Percentiles rank a stretch among this genome's conserved stretches.
These are phyloP conservation scores for Rachycentron canadum DNA, from an alignment of 2,797 vertebrate genomes.

Conservation along the genomic window DNA sequence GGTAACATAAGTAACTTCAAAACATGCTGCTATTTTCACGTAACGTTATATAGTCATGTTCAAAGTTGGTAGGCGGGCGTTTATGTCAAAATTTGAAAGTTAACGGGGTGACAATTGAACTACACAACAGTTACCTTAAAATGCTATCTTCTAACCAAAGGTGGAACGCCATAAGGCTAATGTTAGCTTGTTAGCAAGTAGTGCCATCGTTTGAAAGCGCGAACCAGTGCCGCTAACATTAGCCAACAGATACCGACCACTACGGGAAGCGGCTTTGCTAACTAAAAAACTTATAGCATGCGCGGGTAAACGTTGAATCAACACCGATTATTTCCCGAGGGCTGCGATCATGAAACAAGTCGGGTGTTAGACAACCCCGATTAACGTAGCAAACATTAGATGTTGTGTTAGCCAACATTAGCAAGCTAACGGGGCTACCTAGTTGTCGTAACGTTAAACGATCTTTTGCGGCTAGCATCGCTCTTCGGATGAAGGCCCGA, in stretches of 20 bases:
- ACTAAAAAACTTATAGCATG: background rate
- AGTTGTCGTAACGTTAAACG: slow-evolving; percentile 64
- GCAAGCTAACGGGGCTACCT: slow-evolving; percentile 71
- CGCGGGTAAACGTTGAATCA: no score
- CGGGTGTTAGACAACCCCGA: background rate
- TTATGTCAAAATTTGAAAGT: background rate
- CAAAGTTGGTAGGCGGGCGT: background rate
- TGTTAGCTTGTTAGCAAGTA: slow-evolving; percentile 62
- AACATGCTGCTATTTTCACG: background rate
- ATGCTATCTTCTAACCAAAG: slow-evolving; percentile 42
- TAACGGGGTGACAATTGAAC: slow-evolving; percentile 40
- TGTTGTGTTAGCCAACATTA: slow-evolving; percentile 73
- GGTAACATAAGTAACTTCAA: slow-evolving; percentile 56
- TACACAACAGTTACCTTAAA: slow-evolving; percentile 21
- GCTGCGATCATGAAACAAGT: background rate
- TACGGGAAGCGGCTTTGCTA: slow-evolving; percentile 7
- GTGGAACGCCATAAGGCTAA: slow-evolving; percentile 62
- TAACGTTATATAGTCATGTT: background rate
- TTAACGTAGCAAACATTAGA: slow-evolving; percentile 32
- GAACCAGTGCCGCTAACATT: slow-evolving; percentile 75
- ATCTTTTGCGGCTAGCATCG: slow-evolving; percentile 72
- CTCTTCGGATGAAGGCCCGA: slow-evolving; percentile 79
- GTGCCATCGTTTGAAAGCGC: slow-evolving; percentile 77
- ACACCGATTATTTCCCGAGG: background rate
- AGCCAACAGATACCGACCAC: slow-evolving; percentile 57